Conservation (phyloP, 1,140 invertebrate genomes). For the Anastatus disparis region DNA sequence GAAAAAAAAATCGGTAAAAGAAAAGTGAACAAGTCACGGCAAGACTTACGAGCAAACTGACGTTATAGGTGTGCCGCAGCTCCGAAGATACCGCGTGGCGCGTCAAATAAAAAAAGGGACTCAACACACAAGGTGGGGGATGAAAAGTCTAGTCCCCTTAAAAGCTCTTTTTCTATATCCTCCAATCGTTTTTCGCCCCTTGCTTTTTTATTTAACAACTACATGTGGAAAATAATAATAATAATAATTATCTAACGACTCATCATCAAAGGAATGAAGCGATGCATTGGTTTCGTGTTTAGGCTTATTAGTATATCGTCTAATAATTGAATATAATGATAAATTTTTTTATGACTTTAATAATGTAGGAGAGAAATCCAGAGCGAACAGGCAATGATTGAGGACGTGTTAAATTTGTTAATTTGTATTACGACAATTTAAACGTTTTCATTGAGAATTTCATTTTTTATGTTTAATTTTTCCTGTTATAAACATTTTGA, state of each 20-base stretch:
- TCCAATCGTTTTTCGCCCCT: too few relatives aligned
- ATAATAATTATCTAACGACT: not conserved
- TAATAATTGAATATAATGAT: not conserved
- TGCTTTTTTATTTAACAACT: not conserved
- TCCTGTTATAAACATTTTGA: too few relatives aligned
- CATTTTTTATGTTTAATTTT: too few relatives aligned
- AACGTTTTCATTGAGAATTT: too few relatives aligned
- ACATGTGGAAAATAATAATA: not conserved
- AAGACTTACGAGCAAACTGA: slow-evolving; percentile 57
- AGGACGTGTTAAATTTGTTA: not conserved
- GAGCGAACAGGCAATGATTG: not conserved
- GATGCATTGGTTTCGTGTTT: too few relatives aligned
- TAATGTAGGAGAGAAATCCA: not conserved
- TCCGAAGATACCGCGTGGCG: slow-evolving; percentile 45
- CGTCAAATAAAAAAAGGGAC: slow-evolving; percentile 2
- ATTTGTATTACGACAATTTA: too few relatives aligned
- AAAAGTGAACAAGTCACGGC: not conserved
- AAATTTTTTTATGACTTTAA: not conserved
- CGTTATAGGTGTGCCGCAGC: slow-evolving; percentile 48
- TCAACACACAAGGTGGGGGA: slow-evolving; percentile 5
- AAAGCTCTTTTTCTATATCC: too few relatives aligned
- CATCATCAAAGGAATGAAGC: too few relatives aligned
- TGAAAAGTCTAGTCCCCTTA: too few relatives aligned
- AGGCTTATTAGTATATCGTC: not conserved
- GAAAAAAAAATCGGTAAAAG: too few relatives aligned